Evolutionary conservation across 2,888 invertebrate species (phyloP), one percentile per base, ranked within the genome.

Genomic region (Keiferia lycopersicella): DNA sequence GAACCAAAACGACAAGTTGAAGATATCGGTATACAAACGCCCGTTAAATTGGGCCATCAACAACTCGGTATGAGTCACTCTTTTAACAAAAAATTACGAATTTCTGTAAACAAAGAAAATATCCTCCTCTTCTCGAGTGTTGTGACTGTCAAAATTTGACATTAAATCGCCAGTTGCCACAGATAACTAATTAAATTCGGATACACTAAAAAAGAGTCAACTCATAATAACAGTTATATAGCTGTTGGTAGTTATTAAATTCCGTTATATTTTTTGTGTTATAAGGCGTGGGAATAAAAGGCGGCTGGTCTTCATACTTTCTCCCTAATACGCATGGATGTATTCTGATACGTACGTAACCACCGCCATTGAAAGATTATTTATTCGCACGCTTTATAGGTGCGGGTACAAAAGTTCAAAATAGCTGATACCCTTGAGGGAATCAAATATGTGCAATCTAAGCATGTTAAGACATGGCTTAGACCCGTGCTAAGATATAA

Each of bases 91-190:
- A 18, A 20, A 53, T 26, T 51, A 38, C 39, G 39, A 39, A 66
- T 58, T 60, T 60, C 30, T 58, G 57, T 64, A 64, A 62, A 65
- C 62, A 65, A 66, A 59, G 63, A 68, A 62, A 51, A 48, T 63
- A 56, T 60, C 51, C 56, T 50, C 62, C 64, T 62, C 39, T 62
- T 64, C 60, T 56, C 65, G 64, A 1, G n/a, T 39, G 10, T 20
- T 26, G 14, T 57, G 56, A 58, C 6, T 58, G 58, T 58, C 58
- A 60, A 20, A 50, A 2, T 60, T 61, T 61, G 60, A 61, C 48
- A 48, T 61, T 61, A n/a, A 50, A 34, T 1, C 34, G 8, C 10
- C 34, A 50, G 10, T 10, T 8, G 8, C 10, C 34, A 16, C 26
- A 57, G 57, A 26, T n/a, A 1, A 30, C 26, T 26, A 20, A 50